Base-by-base conservation (phyloP, 2,888 invertebrate genomes). In the Eristalinus sepulchralis region DNA sequence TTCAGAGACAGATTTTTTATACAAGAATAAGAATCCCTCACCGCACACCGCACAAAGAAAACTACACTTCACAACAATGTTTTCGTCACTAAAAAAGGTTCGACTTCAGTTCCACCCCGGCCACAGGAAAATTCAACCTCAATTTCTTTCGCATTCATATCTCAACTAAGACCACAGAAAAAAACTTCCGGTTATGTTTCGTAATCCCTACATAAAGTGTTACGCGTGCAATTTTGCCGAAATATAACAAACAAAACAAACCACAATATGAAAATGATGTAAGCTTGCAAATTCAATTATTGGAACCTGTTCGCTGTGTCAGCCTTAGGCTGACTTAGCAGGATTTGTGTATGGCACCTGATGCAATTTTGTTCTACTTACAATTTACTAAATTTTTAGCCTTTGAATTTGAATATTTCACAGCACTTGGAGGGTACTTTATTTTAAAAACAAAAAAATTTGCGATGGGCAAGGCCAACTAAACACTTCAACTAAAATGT, bases 221-320 rank as follows among this genome's bases (percentile, higher is more conserved):
- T 68, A 68, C 34, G 34, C 70, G 36, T 39, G 11, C 60, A 47
- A 71, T 20, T 47, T 20, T 20, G 60, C 3, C 71, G 39, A 57
- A 68, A 17, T 36, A 67, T 9, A 1, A 17, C 33, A 67, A 20
- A 57, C 34, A 59, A 70, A 70, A 59, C 59, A 70, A 70, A 70
- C n/a, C 1, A n/a, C 13, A 11, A 17, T 31, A 27, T 17, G 39
- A 57, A 60, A 60, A 47, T 71, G 71, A 71, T 71, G 71, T 71
- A 71, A 71, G 71, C 20, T 47, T 6, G 20, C 60, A 60, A 71
- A 71, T 71, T 31, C 2, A 71, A 60, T 60, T 71, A 60, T 27
- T 34, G 22, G 33, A 59, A 17, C 17, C 17, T 47, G 4, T 17
- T 47, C 17, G 1, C 6, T 17, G 1, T 8, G 0, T 8, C 6